phyloP scores from a whole-genome alignment of 2,797 vertebrate species.

The Myotis planiceps region DNA sequence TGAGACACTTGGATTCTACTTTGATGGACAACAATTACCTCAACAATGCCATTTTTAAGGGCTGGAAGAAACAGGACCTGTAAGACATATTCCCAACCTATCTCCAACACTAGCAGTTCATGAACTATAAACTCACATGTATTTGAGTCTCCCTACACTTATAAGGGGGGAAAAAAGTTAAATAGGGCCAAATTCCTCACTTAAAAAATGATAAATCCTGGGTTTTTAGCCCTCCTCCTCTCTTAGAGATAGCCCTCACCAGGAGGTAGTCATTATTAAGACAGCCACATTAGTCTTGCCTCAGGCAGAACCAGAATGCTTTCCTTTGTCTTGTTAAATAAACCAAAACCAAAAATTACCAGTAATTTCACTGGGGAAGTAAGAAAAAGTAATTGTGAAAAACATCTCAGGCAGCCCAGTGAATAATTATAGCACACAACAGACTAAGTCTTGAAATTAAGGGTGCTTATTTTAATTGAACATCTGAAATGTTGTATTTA shows the following conservation, averaged over 20 bases:
- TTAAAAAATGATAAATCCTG: conserved; percentile 72
- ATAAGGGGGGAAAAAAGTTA: background rate
- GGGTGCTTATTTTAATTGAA: conserved; percentile 93
- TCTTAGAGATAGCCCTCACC: conserved; percentile 58
- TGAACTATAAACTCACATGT: background rate
- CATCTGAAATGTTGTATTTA: conserved; percentile 91
- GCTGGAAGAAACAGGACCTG: background rate
- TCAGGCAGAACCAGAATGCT: conserved; percentile 75
- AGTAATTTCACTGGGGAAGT: conserved; percentile 87
- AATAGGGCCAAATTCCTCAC: background rate
- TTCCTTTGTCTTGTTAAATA: conserved; percentile 89
- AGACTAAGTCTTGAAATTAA: conserved; percentile 91
- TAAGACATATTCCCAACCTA: background rate
- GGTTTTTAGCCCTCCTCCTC: conserved; percentile 49
- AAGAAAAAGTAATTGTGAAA: conserved; percentile 89
- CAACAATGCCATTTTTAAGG: conserved; percentile 1
- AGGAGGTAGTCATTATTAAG: conserved; percentile 74
- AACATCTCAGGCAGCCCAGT: conserved; percentile 80
- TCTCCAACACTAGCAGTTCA: background rate
- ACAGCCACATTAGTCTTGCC: conserved; percentile 78
- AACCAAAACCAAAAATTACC: conserved; percentile 90
- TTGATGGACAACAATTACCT: background rate
- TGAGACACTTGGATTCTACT: background rate
- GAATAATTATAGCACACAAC: conserved; percentile 89
- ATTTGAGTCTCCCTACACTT: background rate